Conservation (phyloP, 1,140 invertebrate species). For the Scylla paramamosain region DNA sequence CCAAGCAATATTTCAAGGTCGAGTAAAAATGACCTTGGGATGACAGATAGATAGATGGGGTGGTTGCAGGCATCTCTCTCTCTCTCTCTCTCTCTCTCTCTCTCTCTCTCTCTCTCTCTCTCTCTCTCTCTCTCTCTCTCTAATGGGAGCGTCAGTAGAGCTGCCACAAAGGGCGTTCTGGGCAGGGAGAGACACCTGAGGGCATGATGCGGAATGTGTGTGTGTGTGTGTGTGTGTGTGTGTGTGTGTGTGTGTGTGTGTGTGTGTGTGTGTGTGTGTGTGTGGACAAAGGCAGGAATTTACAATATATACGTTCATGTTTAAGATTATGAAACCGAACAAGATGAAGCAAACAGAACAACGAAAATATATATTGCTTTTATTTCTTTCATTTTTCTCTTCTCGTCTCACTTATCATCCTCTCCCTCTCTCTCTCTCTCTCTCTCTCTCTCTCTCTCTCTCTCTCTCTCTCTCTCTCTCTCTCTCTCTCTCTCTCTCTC, state of each 20-base stretch:
- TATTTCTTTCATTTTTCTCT: not conserved
- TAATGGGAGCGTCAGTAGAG: not conserved
- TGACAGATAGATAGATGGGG: not conserved
- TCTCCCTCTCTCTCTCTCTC: constrained; percentile 17
- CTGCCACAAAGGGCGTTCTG: not conserved
- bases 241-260: not conserved
- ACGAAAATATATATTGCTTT: too few species aligned
- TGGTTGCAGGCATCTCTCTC: not conserved
- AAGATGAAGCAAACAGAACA: too few species aligned
- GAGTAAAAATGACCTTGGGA: not conserved
- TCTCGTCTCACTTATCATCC: not conserved
- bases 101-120: not conserved
- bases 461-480: too few species aligned
- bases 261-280: not conserved
- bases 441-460: not conserved
- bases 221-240: not conserved
- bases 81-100: constrained; percentile 2
- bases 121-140: constrained; percentile 11
- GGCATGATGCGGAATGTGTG: not conserved
- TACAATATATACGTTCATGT: too few species aligned
- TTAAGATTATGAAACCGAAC: too few species aligned
- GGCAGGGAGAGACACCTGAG: not conserved
- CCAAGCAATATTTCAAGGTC: too few species aligned
- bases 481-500: too few species aligned
- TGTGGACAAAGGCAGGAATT: too few species aligned